phyloP scores from a whole-genome alignment of 2,113 vertebrate genomes.

The Platanista minor region DNA sequence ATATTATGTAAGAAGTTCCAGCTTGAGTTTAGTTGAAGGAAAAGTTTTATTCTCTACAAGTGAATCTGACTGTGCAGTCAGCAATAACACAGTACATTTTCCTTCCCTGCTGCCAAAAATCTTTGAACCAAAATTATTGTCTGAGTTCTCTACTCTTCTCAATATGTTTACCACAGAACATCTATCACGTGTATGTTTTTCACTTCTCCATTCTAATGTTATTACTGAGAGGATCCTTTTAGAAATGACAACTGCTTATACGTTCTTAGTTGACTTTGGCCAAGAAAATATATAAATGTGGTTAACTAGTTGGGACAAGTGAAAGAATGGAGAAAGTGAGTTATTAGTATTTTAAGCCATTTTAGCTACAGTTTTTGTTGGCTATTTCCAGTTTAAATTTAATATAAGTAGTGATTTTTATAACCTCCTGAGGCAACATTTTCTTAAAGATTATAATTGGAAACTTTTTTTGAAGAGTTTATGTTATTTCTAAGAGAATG shows the following conservation, averaged over 20 bases:
- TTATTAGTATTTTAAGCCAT: background rate
- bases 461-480: constrained; percentile 30
- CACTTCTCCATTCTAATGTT: background rate
- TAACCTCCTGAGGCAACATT: background rate
- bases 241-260: background rate
- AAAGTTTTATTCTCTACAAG: background rate
- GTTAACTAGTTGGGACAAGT: background rate
- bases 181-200: background rate
- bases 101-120: background rate
- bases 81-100: background rate
- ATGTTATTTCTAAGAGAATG: background rate
- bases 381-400: background rate
- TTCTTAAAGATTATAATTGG: constrained; percentile 39
- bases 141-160: background rate
- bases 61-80: background rate
- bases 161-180: background rate
- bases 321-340: background rate
- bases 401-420: background rate
- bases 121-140: background rate
- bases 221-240: background rate
- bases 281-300: background rate
- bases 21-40: background rate
- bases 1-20: background rate
- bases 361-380: background rate
- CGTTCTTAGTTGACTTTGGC: background rate